phyloP scores from a whole-genome alignment of 2,113 vertebrate genomes.

The Tiliqua scincoides region DNA sequence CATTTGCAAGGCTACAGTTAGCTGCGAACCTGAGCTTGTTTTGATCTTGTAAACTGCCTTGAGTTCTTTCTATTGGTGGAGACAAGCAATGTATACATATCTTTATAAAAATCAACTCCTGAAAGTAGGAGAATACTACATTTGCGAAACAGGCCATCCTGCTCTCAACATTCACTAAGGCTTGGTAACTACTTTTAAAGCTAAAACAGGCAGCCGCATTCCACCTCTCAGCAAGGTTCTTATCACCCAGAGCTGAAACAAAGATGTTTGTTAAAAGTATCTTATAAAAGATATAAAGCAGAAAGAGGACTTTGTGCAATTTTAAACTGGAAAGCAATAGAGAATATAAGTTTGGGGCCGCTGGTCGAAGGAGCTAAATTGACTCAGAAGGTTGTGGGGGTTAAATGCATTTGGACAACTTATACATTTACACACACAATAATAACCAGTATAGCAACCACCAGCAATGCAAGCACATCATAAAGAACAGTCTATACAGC shows the following conservation, averaged over 20 bases:
- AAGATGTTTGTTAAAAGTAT: not conserved
- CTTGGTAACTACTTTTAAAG: rapidly evolving
- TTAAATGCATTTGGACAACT: too few species aligned
- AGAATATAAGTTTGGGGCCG: not conserved
- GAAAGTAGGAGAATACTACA: not conserved
- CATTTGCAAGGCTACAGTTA: not conserved
- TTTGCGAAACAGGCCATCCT: rapidly evolving
- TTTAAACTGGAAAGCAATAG: not conserved
- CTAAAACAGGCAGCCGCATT: not conserved
- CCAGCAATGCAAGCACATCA: too few species aligned
- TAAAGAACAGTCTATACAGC: too few species aligned
- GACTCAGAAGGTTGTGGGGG: not conserved
- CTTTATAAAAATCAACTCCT: not conserved
- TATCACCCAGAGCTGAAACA: not conserved
- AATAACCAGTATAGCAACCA: too few species aligned
- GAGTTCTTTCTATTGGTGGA: not conserved
- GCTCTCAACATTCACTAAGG: not conserved
- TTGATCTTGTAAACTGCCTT: not conserved
- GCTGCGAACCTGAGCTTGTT: not conserved
- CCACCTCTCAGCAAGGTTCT: not conserved
- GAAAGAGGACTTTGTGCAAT: not conserved
- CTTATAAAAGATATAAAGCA: not conserved
- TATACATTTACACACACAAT: too few species aligned
- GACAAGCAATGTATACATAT: too few species aligned
- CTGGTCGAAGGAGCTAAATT: not conserved